Conservation (phyloP, 2,888 invertebrate species). For the Prosopocoilus inquinatus region DNA sequence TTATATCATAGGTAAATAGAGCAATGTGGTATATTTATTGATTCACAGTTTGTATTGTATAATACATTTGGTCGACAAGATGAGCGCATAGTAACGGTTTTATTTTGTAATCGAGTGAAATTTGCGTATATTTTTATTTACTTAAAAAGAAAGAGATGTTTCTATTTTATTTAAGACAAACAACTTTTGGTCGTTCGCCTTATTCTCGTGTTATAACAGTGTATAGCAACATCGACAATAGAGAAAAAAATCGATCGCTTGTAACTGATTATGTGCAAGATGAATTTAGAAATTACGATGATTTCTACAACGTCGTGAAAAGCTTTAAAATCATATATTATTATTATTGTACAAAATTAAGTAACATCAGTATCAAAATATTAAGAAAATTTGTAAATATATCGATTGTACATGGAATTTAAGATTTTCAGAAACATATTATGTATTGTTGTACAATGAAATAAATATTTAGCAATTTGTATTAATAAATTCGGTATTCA, state of each 20-base stretch:
- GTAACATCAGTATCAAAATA: slow-evolving; percentile 31
- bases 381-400: slow-evolving; percentile 37
- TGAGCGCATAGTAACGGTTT: not conserved
- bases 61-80: not conserved
- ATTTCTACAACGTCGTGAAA: slow-evolving; percentile 22
- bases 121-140: not conserved
- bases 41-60: slow-evolving; percentile 1
- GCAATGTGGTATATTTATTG: slow-evolving; percentile 1
- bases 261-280: slow-evolving; percentile 12
- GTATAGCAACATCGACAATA: slow-evolving; percentile 31
- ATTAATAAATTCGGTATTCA: slow-evolving; percentile 43
- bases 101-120: not conserved
- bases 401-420: slow-evolving; percentile 26
- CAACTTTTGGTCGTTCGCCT: slow-evolving; percentile 17
- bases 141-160: not conserved
- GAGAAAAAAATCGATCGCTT: not conserved
- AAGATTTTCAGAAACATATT: slow-evolving; percentile 36
- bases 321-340: slow-evolving; percentile 41
- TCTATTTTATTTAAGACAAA: slow-evolving; percentile 5
- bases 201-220: slow-evolving; percentile 15
- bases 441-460: slow-evolving; percentile 50
- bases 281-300: slow-evolving; percentile 26
- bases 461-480: slow-evolving; percentile 50
- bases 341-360: slow-evolving; percentile 46
- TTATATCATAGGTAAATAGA: not conserved